Base-by-base conservation (phyloP, 2,888 invertebrate genomes). In the Biston stratarius region DNA sequence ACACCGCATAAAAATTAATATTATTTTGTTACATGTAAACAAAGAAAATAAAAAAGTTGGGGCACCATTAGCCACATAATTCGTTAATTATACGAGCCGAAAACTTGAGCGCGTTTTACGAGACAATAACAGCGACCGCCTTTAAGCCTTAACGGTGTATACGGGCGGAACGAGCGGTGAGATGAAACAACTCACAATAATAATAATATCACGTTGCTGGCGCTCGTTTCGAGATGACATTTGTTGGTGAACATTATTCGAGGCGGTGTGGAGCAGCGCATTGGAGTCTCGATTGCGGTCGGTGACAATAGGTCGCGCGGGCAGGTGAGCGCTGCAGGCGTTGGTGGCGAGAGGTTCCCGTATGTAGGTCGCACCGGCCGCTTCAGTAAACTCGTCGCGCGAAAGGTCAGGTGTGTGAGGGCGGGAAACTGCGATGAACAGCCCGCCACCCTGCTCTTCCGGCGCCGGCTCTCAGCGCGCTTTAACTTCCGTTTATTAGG, bases 401-500 rank as follows among this genome's bases (percentile, higher is more conserved):
- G 82, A 92, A 93, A 94, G 93, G 92, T 92, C 93, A 94, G 91
- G 92, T 92, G 91, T 91, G 90, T 91, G 89, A 89, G 90, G 91
- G 87, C 91, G 89, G 89, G 89, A 91, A 92, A 89, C 86, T 86
- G 83, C 90, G 86, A 87, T 86, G 88, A 88, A 86, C 85, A 83
- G 81, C 83, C 80, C 85, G 81, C 83, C 82, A 64, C 63, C 81
- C 82, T 78, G 75, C 81, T 74, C 69, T 53, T 69, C 61, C 64
- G 67, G 67, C 66, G 51, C 80, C 78, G 77, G 77, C 75, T 73
- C 83, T 74, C 77, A 77, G 81, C 82, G 81, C 82, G 82, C 82
- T 87, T 83, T 83, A 84, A 87, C 91, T 90, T 89, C 89, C 90
- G 88, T 87, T 89, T 89, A 90, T 90, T 90, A 88, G 82, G 82